Base-by-base conservation (phyloP, 2,113 vertebrate species). In the Toxotes jaculatrix region DNA sequence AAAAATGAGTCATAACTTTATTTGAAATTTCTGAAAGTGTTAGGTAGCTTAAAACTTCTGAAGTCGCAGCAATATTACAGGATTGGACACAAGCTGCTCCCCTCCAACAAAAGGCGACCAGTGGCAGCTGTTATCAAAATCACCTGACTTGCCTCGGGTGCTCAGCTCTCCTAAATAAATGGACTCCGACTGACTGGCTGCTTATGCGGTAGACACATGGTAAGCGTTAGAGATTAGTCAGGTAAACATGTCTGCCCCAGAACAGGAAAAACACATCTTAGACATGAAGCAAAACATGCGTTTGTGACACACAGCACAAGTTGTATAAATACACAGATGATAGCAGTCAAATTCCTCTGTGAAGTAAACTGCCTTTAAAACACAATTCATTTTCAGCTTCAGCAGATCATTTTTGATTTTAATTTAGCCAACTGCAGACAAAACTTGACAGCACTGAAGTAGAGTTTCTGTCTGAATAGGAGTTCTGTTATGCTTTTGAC, bases 211-310 rank as follows among this genome's bases (percentile, higher is more conserved):
- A 60, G 79, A 86, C 84, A 93, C 80, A 87, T 91, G 88, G 80
- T 86, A 81, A 86, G 78, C 85, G 80, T 90, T 89, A 91, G 47
- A 9, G 75, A 70, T 43, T 77, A 75, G 85, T 84, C 78, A 84
- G 75, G 77, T 80, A 82, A 83, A 90, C 82, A 84, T 59, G 43
- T 87, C 76, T 73, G 32, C 49, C 59, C 23, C 55, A 32, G 40
- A 81, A 66, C 40, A 74, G 32, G 60, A 63, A 67, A 79, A 75
- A 83, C 13, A 66, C 68, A 68, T 64, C 45, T 70, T 59, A 63
- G 74, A 84, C 64, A 53, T 76, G 78, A 60, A 74, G 64, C 32
- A 72, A 83, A 80, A 55, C 51, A 74, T 17, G 11, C 21, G 4
- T 73, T 81, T 60, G 34, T 75, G 31, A 55, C 40, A 64, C 65